phyloP scores from a whole-genome alignment of 2,797 vertebrate species.

The Apogon talboti region DNA sequence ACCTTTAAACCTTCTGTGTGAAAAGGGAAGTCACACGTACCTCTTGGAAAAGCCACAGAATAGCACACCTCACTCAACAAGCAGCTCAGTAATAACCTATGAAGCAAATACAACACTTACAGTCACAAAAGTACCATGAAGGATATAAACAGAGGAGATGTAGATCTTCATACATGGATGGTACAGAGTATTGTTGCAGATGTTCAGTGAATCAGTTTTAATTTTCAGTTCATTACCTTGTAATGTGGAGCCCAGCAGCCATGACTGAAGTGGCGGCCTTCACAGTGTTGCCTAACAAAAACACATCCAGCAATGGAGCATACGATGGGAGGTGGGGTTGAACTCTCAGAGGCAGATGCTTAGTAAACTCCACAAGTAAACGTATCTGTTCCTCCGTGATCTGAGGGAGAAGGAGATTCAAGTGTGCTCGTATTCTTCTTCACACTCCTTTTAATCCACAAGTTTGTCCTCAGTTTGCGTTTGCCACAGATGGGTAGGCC shows the following conservation, averaged over 20 bases:
- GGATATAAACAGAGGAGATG: too few relatives aligned
- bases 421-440: not conserved
- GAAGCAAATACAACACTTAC: too few relatives aligned
- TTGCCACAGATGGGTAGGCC: not conserved
- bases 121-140: too few relatives aligned
- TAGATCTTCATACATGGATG: too few relatives aligned
- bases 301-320: not conserved
- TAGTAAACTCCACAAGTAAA: not conserved
- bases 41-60: slow-evolving; percentile 21
- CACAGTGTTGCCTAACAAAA: not conserved
- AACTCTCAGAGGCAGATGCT: not conserved
- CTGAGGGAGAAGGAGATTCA: not conserved
- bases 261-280: slow-evolving; percentile 29
- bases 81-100: slow-evolving; percentile 31
- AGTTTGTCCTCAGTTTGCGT: not conserved
- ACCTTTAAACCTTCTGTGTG: too few relatives aligned
- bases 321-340: not conserved
- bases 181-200: too few relatives aligned
- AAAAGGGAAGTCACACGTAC: slow-evolving; percentile 28
- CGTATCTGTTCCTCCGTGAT: not conserved
- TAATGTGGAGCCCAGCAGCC: slow-evolving; percentile 3
- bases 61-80: slow-evolving; percentile 13
- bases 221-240: slow-evolving; percentile 14
- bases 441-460: not conserved
- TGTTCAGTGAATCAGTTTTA: too few relatives aligned